phyloP scores from a whole-genome alignment of 2,888 invertebrate species.

The Pterobdella sp. region DNA sequence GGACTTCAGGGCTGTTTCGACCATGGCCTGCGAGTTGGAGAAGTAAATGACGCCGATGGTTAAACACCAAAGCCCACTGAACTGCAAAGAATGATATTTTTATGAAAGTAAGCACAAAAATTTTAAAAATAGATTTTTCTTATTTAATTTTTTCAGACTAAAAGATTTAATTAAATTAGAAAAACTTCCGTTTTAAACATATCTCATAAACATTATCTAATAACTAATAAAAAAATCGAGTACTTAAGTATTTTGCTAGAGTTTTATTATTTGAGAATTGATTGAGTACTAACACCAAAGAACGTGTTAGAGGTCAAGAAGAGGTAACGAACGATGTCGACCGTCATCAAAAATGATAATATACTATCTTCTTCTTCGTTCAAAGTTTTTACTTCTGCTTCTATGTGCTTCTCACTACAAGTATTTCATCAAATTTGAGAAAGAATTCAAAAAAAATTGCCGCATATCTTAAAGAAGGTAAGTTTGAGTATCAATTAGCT shows the following conservation, averaged over 20 bases:
- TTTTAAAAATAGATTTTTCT: no score
- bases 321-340: conserved; percentile 18
- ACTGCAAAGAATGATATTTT: background rate
- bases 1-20: conserved; percentile 1
- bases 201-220: no score
- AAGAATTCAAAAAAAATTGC: no score
- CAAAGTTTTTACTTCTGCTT: conserved; percentile 20
- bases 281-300: background rate
- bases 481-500: no score
- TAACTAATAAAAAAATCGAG: no score
- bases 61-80: conserved; percentile 15
- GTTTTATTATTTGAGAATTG: background rate
- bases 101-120: no score
- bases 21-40: background rate
- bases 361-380: conserved; percentile 22
- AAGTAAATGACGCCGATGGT: conserved; percentile 18
- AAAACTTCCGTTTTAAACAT: no score
- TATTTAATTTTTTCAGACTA: no score
- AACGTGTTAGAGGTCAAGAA: conserved; percentile 15
- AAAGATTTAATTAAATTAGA: no score
- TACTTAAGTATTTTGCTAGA: background rate
- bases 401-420: no score
- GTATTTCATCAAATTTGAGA: no score
- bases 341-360: conserved; percentile 15
- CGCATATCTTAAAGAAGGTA: no score